Conservation (phyloP, 1,140 invertebrate species). For the Halesus radiatus region DNA sequence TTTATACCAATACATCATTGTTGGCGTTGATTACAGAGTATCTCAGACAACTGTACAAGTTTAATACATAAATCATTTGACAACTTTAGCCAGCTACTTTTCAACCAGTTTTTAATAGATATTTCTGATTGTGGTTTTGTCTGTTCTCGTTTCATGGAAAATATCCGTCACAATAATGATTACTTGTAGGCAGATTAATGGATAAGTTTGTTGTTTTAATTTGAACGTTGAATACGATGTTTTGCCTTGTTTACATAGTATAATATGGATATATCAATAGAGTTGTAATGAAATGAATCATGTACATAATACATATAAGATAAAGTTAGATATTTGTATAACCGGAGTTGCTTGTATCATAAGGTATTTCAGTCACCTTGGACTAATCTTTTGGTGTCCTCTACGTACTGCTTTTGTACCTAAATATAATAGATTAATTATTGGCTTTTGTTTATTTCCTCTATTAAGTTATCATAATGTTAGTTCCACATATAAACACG, state of each 20-base stretch:
- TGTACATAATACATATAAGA: constrained; percentile 44
- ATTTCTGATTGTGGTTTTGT: neutral
- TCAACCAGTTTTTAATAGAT: too few species aligned
- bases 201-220: constrained; percentile 27
- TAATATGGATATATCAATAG: constrained; percentile 44
- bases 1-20: too few species aligned
- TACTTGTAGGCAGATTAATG: constrained; percentile 2
- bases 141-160: neutral
- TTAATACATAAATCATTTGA: too few species aligned
- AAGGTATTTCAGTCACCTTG: constrained; percentile 37
- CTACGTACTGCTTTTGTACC: constrained; percentile 52
- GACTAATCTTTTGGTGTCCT: constrained; percentile 45
- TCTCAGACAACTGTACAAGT: too few species aligned
- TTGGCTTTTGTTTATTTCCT: constrained; percentile 30
- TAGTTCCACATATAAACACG: constrained; percentile 4
- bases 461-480: constrained; percentile 15
- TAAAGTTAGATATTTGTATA: constrained; percentile 21
- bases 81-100: too few species aligned
- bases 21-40: too few species aligned
- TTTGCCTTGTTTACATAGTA: constrained; percentile 47
- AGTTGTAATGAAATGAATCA: constrained; percentile 39
- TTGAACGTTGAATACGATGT: constrained; percentile 42
- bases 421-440: constrained; percentile 41
- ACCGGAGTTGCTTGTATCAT: constrained; percentile 39
- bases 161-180: constrained; percentile 10